Conservation (phyloP, 2,888 invertebrate species). For the Coecobrya sp. region DNA sequence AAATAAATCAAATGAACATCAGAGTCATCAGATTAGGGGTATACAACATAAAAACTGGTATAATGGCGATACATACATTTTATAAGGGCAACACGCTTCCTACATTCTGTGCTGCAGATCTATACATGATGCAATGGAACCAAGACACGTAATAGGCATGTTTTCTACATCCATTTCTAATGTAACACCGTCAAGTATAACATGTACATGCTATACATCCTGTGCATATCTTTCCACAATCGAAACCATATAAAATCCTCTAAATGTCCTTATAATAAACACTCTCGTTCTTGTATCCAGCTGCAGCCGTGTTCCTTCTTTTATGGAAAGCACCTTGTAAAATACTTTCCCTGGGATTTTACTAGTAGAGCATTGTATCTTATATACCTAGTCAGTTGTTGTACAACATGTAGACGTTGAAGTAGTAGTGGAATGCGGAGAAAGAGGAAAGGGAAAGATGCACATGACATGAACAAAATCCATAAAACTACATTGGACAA, state of each 20-base stretch:
- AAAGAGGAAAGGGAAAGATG: constrained; percentile 68
- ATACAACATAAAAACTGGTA: constrained; percentile 63
- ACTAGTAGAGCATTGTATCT: neutral
- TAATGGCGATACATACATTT: constrained; percentile 1
- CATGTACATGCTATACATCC: neutral
- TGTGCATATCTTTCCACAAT: neutral
- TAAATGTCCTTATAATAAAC: neutral
- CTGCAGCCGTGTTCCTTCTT: constrained; percentile 8
- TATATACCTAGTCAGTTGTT: neutral
- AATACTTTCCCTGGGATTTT: constrained; percentile 30
- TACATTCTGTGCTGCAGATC: neutral
- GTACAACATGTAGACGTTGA: neutral
- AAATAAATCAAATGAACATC: constrained; percentile 87
- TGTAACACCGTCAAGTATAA: constrained; percentile 4
- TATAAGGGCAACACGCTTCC: neutral
- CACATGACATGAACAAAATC: constrained; percentile 64
- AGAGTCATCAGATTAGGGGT: constrained; percentile 86
- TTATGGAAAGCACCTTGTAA: constrained; percentile 15
- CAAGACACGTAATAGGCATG: neutral
- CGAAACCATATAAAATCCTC: constrained; percentile 1
- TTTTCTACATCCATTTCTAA: neutral
- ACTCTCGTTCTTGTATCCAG: neutral
- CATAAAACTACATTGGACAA: constrained; percentile 43
- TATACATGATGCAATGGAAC: neutral
- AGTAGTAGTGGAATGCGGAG: constrained; percentile 58